Evolutionary conservation across 2,888 invertebrate genomes (phyloP), one percentile per base, ranked within the genome.

Genomic region (Heliconius charithonia): DNA sequence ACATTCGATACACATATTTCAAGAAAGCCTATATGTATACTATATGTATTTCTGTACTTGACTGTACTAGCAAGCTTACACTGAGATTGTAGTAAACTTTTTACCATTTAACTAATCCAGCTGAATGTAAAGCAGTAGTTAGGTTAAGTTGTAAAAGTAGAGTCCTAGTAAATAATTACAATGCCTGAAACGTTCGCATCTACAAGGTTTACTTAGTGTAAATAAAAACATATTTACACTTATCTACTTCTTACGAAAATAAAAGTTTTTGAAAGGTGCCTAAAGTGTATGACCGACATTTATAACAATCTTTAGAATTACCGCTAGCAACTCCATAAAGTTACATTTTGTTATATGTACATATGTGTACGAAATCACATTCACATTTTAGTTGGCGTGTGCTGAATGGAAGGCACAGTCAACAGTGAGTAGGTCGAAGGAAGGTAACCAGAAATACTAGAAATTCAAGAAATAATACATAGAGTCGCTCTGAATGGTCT

Each of bases 361-460:
- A 32, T 29, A 75, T 45, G 19, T 19, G 32, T 41, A 37, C 67
- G 19, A 25, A 67, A 19, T 25, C 37, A 67, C 32, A 63, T 77
- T 32, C 71, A 71, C 12, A 72, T 74, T 78, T 78, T 67, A 75
- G 79, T 72, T 59, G 79, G 75, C 75, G 75, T 71, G 19, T 32
- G 69, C 45, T 76, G 76, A 79, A 76, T 74, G 73, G 51, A 76
- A 25, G 25, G 37, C n/a, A 25, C 37, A 25, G 29, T 51, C 27
- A 10, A 27, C 51, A 29, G 71, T 25, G 72, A 73, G 72, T 66
- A 67, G 72, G 77, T 19, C 27, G 66, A 63, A 27, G 62, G 29
- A 69, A 62, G 51, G 2, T 13, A 65, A 32, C 70, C 67, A 56
- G 73, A 56, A 70, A 69, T 76, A 76, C 69, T 45, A n/a, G 41